Evolutionary conservation across 2,888 invertebrate species (phyloP), one percentile per base, ranked within the genome.

Genomic region (Drosophila recens): DNA sequence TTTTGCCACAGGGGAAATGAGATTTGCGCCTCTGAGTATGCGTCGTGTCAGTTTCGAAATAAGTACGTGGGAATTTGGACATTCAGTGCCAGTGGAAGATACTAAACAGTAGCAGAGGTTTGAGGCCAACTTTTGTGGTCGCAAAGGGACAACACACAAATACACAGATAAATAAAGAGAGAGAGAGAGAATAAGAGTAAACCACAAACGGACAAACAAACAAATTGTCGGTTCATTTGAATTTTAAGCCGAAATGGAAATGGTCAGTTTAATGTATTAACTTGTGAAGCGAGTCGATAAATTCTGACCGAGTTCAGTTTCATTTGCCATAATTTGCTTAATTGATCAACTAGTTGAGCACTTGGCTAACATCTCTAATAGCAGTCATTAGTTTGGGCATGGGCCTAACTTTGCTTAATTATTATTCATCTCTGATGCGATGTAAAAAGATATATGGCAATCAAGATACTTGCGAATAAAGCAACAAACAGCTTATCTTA

Each of bases 11-110:
- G 68, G 82, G 83, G 83, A 84, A 84, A 87, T 87, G 82, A 84
- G 83, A 84, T 84, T 84, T 87, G 85, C 78, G 87, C 80, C 85
- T 73, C 79, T 51, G 86, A 78, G 64, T 67, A 61, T 79, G 83
- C 79, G 77, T 71, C 68, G 83, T 83, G 87, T 86, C 84, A 86
- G 82, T 86, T 83, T 83, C 79, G 38, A 64, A 80, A 75, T 79
- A 72, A 77, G 70, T 74, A 74, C 76, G 76, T 76, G 76, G 78
- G 76, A 78, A 76, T 77, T 76, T 63, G 73, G 73, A 77, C 78
- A 76, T 59, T 54, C 74, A 73, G 51, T 51, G 72, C 49, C 77
- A 36, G 66, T 48, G 58, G 46, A 56, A 54, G 59, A 20, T 54
- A 38, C 45, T 23, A 20, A 23, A 20, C 27, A 17, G 40, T n/a